Base-by-base conservation (phyloP, 2,113 vertebrate genomes). In the Euleptes europaea region DNA sequence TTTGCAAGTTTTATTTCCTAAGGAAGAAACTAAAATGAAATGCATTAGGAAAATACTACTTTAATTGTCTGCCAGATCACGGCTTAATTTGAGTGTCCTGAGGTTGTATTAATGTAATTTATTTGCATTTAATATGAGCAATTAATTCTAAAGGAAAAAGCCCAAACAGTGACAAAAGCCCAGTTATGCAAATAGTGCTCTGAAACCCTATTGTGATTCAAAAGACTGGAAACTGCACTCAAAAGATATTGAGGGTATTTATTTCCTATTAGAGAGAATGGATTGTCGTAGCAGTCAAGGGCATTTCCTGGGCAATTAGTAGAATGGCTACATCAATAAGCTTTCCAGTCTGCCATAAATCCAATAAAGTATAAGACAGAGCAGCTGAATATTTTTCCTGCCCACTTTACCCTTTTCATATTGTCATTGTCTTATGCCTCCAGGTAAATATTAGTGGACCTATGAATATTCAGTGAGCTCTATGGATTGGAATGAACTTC, bases 311-410 rank as follows among this genome's bases (percentile, higher is more conserved):
- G 63, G 19, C 14, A 82, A 83, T 90, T 87, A 88, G 66, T 54
- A 88, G 54, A 49, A 75, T 89, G 70, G 26, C 28, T 85, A 73
- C 26, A 84, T 80, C 70, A 77, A 77, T 44, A 78, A 69, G 28
- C 80, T 86, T 92, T 88, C 26, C 49, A 92, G 33, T 42, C 80
- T 8, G 23, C 84, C 82, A 54, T 88, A 86, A 88, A 90, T 60
- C 6, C 38, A 75, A 77, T 83, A 78, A 84, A 90, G 69, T 82
- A 21, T 79, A 63, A 63, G 54, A 60, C 23, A 69, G 12, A 38
- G 38, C 51, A 79, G 67, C 28, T n/a, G 44, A n/a, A 47, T 79
- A 72, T 63, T 84, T 73, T 63, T 19, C 13, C 54, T 73, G 72
- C 40, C 67, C 72, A 35, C 57, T 72, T 42, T 80, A 38, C 14